These are phyloP conservation scores for Dendroctonus valens DNA, from an alignment of 1,140 invertebrate genomes.

Conservation along the genomic window DNA sequence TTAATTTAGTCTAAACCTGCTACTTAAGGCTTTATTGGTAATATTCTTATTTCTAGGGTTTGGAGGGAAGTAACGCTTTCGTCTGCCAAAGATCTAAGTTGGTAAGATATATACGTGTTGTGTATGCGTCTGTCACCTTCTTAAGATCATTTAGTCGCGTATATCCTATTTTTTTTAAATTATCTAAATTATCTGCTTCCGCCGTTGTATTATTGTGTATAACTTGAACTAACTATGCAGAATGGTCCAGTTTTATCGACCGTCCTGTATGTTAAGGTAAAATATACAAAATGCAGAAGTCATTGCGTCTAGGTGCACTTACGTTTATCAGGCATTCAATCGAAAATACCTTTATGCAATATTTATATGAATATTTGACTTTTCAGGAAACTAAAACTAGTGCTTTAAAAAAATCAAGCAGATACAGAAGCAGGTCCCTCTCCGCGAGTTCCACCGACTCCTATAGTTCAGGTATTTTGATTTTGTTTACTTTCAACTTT, in stretches of 20 bases:
- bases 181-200: no score
- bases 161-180: not conserved
- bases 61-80: slow-evolving; percentile 50
- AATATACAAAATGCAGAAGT: no score
- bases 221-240: no score
- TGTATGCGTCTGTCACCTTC: slow-evolving; percentile 48
- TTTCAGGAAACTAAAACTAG: slow-evolving; percentile 65
- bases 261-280: no score
- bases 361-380: slow-evolving; percentile 13
- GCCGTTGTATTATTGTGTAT: no score
- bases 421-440: slow-evolving; percentile 82
- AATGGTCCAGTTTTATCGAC: no score
- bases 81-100: slow-evolving; percentile 52
- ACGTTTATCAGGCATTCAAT: not conserved
- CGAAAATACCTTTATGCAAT: slow-evolving; percentile 7
- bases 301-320: no score
- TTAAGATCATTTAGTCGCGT: slow-evolving; percentile 25
- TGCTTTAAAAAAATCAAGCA: slow-evolving; percentile 78
- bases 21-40: not conserved
- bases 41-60: slow-evolving; percentile 49
- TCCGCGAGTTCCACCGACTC: slow-evolving; percentile 93
- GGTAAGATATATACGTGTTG: slow-evolving; percentile 50
- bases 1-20: no score
- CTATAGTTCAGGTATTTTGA: slow-evolving; percentile 76
- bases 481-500: not conserved